phyloP scores from a whole-genome alignment of 2,888 invertebrate genomes.

The Lithodes maja region DNA sequence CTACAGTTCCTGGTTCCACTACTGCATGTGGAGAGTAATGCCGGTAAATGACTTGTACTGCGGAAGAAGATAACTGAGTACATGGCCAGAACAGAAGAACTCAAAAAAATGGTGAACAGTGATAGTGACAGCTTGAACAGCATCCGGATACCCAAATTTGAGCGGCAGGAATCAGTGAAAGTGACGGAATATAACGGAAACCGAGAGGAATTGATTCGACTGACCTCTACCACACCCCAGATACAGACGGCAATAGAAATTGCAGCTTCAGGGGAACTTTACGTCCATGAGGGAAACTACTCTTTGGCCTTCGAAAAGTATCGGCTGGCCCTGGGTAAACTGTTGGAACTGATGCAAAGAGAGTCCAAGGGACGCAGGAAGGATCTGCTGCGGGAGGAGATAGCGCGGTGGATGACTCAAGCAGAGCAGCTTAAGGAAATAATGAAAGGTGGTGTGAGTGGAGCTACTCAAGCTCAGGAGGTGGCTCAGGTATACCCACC shows the following conservation, averaged over 20 bases:
- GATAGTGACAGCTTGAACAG: slow-evolving; percentile 42
- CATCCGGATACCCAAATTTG: slow-evolving; percentile 28
- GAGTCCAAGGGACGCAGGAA: slow-evolving; percentile 79
- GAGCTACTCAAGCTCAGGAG: background rate
- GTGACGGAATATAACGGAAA: slow-evolving; percentile 36
- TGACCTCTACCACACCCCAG: slow-evolving; percentile 79
- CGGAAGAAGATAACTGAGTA: slow-evolving; percentile 79
- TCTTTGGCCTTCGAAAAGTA: slow-evolving; percentile 79
- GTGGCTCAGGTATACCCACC: background rate
- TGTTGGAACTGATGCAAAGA: slow-evolving; percentile 78
- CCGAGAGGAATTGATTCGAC: slow-evolving; percentile 74
- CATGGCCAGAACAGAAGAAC: slow-evolving; percentile 80
- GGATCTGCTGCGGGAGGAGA: slow-evolving; percentile 75
- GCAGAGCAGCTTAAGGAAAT: slow-evolving; percentile 71
- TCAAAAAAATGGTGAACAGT: slow-evolving; percentile 75
- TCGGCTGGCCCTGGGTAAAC: slow-evolving; percentile 78
- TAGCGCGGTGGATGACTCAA: slow-evolving; percentile 72
- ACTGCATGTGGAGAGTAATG: slow-evolving; percentile 79
- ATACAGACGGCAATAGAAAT: slow-evolving; percentile 80
- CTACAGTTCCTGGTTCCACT: slow-evolving; percentile 82
- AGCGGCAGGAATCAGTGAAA: slow-evolving; percentile 36
- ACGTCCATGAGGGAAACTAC: slow-evolving; percentile 79
- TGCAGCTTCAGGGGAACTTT: slow-evolving; percentile 80
- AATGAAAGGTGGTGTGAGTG: background rate
- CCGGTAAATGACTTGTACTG: slow-evolving; percentile 78